These are phyloP conservation scores for Drosophila anceps DNA, from an alignment of 2,888 invertebrate species.

Conservation along the genomic window DNA sequence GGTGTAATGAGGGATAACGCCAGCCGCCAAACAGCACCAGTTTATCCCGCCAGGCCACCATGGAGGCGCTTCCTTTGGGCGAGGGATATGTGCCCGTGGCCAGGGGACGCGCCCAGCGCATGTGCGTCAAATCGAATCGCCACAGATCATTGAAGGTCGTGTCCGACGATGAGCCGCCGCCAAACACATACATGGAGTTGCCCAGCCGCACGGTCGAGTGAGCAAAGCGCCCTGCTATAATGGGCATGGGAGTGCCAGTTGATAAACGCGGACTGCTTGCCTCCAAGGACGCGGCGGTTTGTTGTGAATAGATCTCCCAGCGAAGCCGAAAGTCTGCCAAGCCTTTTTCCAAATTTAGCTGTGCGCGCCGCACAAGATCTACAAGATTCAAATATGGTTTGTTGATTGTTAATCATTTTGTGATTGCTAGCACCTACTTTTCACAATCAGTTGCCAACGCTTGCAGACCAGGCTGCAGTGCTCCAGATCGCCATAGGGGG, in stretches of 20 bases:
- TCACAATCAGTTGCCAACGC: conserved; percentile 93
- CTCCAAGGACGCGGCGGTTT: conserved; percentile 54
- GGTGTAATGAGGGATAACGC: conserved; percentile 95
- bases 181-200: conserved; percentile 97
- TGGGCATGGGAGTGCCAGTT: conserved; percentile 86
- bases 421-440: conserved; percentile 88
- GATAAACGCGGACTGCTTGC: conserved; percentile 24
- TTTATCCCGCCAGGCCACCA: conserved; percentile 94
- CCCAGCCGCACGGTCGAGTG: conserved; percentile 94
- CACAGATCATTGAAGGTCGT: conserved; percentile 99
- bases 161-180: conserved; percentile 96
- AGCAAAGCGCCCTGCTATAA: conserved; percentile 96
- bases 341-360: conserved; percentile 91
- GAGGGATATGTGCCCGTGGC: conserved; percentile 94
- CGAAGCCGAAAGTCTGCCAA: conserved; percentile 91
- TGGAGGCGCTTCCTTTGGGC: conserved; percentile 97
- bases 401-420: background rate
- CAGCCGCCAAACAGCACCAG: conserved; percentile 97
- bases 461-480: conserved; percentile 94
- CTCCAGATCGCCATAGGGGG: conserved; percentile 96
- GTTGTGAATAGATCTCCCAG: conserved; percentile 88
- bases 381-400: conserved; percentile 30
- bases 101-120: conserved; percentile 93
- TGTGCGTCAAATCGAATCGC: conserved; percentile 94
- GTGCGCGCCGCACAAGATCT: conserved; percentile 93